A percentile compares a stretch with the other conserved stretches of the same genome.
phyloP scores from a whole-genome alignment of 2,888 invertebrate species.

The Magallana nippona region DNA sequence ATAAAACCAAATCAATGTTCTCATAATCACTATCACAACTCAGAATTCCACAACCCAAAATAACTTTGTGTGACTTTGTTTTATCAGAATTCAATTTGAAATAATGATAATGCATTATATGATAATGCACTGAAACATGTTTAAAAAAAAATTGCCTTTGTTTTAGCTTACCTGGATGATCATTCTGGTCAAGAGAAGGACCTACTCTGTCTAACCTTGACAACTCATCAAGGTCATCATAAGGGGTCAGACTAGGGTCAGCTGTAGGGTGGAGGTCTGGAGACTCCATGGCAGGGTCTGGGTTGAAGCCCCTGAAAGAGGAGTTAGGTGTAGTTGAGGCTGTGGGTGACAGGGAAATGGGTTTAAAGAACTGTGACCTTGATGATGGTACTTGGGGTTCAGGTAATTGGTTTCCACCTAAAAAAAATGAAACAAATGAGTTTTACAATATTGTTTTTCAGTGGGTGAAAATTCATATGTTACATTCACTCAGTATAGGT shows the following conservation, averaged over 20 bases:
- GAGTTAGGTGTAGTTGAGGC: constrained; percentile 56
- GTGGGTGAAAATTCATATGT: no score
- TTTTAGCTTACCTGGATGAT: constrained; percentile 36
- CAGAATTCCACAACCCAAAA: no score
- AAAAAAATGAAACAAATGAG: neutral
- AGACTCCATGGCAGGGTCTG: constrained; percentile 70
- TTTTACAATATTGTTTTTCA: no score
- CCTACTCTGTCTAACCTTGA: constrained; percentile 54
- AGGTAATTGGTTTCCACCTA: constrained; percentile 42
- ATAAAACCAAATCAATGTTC: neutral
- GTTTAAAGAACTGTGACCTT: constrained; percentile 65
- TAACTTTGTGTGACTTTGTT: neutral
- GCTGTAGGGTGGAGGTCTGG: constrained; percentile 61
- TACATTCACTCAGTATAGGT: no score
- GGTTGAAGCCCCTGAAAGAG: constrained; percentile 54
- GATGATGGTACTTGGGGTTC: constrained; percentile 60
- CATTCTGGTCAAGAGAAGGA: constrained; percentile 50
- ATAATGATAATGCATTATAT: no score
- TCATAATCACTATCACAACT: neutral
- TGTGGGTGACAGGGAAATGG: constrained; percentile 48
- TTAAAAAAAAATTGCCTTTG: neutral
- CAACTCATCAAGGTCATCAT: constrained; percentile 61
- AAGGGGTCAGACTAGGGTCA: constrained; percentile 54
- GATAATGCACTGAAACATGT: no score
- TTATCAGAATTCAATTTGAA: no score